phyloP scores from a whole-genome alignment of 2,113 vertebrate species.

The Gallinago media region DNA sequence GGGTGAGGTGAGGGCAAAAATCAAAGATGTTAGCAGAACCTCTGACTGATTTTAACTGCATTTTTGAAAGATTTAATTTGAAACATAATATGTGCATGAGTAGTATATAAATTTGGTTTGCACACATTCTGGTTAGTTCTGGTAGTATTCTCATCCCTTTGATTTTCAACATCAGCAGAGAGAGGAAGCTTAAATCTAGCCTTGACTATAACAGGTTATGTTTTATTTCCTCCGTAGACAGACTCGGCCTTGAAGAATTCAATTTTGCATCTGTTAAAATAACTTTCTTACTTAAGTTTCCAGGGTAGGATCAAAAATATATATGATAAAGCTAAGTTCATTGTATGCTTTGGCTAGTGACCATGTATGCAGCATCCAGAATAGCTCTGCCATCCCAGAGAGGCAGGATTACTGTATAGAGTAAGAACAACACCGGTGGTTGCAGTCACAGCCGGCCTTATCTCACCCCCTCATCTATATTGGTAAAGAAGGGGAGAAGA shows the following conservation, averaged over 20 bases:
- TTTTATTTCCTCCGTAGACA: background rate
- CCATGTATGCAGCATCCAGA: background rate
- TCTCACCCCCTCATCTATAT: background rate
- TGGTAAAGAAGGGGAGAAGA: background rate
- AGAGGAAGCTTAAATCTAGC: background rate
- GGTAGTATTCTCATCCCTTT: background rate
- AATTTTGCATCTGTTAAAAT: background rate
- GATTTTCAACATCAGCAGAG: background rate
- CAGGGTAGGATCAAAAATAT: background rate
- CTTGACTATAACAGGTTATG: background rate
- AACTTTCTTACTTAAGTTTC: background rate
- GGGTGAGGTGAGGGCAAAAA: background rate
- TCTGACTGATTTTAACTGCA: background rate
- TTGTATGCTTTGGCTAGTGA: background rate
- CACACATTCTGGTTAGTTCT: background rate
- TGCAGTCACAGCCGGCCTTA: background rate
- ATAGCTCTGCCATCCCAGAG: background rate
- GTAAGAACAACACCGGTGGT: background rate
- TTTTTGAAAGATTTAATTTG: background rate
- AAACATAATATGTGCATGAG: background rate
- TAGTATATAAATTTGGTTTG: background rate
- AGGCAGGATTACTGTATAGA: background rate
- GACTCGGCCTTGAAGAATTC: background rate
- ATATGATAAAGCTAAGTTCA: background rate
- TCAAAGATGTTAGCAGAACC: background rate